Conservation (phyloP, 2,888 invertebrate species). For the Cephus nigrinus region DNA sequence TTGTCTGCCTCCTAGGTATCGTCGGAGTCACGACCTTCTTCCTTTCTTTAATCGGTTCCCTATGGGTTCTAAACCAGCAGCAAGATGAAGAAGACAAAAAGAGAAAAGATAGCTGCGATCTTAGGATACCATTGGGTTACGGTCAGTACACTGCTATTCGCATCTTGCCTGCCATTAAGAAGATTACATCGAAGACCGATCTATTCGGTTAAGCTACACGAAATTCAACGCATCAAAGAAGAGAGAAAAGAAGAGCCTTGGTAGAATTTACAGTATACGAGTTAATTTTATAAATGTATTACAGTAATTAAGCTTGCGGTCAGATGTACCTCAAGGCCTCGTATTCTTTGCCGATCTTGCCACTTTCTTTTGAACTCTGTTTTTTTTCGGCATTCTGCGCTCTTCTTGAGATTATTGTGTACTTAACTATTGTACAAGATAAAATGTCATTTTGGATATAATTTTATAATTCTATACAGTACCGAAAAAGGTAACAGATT, state of each 20-base stretch:
- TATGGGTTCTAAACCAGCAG: slow-evolving; percentile 54
- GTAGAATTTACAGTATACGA: neutral
- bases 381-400: neutral
- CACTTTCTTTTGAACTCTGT: neutral
- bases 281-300: neutral
- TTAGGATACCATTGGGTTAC: slow-evolving; percentile 58
- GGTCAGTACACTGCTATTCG: slow-evolving; percentile 59
- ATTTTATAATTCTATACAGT: neutral
- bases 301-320: neutral
- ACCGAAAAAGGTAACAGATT: neutral
- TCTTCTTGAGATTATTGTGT: neutral
- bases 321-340: neutral
- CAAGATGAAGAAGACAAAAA: slow-evolving; percentile 35
- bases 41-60: slow-evolving; percentile 51
- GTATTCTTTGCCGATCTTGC: neutral
- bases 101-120: slow-evolving; percentile 53
- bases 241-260: neutral
- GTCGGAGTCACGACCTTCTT: slow-evolving; percentile 46
- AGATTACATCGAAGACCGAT: slow-evolving; percentile 59
- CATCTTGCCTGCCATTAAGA: slow-evolving; percentile 60
- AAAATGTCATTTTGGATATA: neutral
- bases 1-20: slow-evolving; percentile 48
- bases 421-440: neutral
- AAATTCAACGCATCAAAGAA: neutral
- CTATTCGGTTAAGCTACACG: slow-evolving; percentile 45